Conservation (phyloP, 2,113 vertebrate genomes). For the Notechis scutatus region DNA sequence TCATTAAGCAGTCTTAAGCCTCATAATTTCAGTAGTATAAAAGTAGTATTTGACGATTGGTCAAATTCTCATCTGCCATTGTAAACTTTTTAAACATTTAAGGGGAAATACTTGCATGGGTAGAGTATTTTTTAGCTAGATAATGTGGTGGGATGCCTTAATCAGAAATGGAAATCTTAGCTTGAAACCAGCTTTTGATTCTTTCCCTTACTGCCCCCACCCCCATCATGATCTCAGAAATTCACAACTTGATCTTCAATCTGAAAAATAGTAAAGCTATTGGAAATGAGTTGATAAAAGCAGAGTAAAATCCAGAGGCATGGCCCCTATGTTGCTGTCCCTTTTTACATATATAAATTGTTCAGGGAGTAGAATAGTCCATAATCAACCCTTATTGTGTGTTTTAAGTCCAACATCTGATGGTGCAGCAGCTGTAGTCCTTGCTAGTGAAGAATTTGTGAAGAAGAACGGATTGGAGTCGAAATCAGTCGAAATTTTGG, state of each 20-base stretch:
- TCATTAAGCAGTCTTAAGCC: background rate
- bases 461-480: slow-evolving; percentile 71
- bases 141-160: background rate
- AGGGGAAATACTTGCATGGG: background rate
- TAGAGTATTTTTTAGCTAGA: background rate
- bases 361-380: background rate
- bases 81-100: background rate
- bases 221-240: background rate
- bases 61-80: background rate
- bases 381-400: slow-evolving; percentile 18
- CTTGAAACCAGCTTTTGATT: background rate
- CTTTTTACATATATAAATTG: background rate
- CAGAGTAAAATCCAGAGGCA: background rate
- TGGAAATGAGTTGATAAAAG: background rate
- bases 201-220: background rate
- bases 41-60: background rate
- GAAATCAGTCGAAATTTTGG: slow-evolving; percentile 91
- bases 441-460: slow-evolving; percentile 87
- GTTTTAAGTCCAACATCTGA: slow-evolving; percentile 86
- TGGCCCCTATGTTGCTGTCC: background rate
- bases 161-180: background rate
- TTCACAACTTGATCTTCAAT: background rate
- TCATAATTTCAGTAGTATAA: background rate
- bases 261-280: background rate
- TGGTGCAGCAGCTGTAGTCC: slow-evolving; percentile 87